Evolutionary conservation across 2,113 vertebrate genomes (phyloP).

Genomic region (Furnarius figulus): DNA sequence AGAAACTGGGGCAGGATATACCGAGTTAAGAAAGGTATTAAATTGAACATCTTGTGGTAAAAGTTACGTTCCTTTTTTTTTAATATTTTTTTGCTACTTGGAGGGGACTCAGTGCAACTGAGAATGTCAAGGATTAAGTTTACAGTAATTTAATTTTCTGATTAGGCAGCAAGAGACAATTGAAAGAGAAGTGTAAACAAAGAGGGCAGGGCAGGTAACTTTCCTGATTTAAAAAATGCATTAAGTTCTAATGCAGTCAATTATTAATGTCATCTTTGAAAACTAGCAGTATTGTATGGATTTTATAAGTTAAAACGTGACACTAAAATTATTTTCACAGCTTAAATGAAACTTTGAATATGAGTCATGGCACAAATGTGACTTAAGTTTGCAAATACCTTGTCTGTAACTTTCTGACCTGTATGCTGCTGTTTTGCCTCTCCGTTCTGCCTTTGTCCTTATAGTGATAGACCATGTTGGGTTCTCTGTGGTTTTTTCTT

Average conservation of each 20-base stretch:
- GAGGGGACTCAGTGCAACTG: background rate
- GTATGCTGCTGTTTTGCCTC: constrained; percentile 58
- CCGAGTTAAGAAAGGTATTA: background rate
- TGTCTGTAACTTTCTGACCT: constrained; percentile 60
- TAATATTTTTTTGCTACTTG: background rate
- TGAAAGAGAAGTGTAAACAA: background rate
- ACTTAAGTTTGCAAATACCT: constrained; percentile 59
- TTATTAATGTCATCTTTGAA: background rate
- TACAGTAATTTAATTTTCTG: background rate
- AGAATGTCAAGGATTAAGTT: background rate
- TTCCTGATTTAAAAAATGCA: background rate
- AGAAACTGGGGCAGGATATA: background rate
- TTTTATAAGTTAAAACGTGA: background rate
- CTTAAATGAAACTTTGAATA: background rate
- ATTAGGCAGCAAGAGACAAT: background rate
- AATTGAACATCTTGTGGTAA: background rate
- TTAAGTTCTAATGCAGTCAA: background rate
- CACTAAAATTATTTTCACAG: background rate
- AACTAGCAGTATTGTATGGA: background rate
- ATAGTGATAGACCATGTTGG: constrained; percentile 51
- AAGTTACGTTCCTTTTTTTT: background rate
- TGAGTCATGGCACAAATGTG: background rate
- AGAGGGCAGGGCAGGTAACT: background rate
- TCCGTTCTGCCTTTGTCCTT: constrained; percentile 60
- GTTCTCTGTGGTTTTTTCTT: background rate